These are phyloP conservation scores for Tetragonisca angustula DNA, from an alignment of 2,888 invertebrate species.

Conservation along the genomic window DNA sequence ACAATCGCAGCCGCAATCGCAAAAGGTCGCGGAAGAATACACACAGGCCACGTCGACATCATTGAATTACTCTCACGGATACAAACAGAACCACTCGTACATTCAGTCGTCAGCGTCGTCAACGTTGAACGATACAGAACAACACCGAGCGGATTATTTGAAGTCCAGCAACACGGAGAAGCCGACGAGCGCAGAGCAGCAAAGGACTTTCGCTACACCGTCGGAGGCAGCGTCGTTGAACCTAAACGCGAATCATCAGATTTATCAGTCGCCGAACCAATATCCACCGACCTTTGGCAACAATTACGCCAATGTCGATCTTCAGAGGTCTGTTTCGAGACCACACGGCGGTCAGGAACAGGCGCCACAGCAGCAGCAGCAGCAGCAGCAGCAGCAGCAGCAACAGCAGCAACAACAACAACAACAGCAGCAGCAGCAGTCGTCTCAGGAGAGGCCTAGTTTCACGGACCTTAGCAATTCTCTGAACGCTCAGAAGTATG, in stretches of 20 bases:
- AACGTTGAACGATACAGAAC: slow-evolving; percentile 68
- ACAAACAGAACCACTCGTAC: slow-evolving; percentile 73
- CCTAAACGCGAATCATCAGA: slow-evolving; percentile 75
- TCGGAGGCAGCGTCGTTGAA: slow-evolving; percentile 72
- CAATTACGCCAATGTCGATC: slow-evolving; percentile 74
- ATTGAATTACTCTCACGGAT: slow-evolving; percentile 70
- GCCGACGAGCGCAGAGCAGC: slow-evolving; percentile 66
- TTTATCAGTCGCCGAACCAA: slow-evolving; percentile 75
- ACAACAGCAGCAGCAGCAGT: slow-evolving; percentile 64
- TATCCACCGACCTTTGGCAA: slow-evolving; percentile 77
- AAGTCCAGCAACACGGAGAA: slow-evolving; percentile 71
- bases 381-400: slow-evolving; percentile 66
- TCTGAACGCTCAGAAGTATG: slow-evolving; percentile 73
- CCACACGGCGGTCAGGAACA: slow-evolving; percentile 68
- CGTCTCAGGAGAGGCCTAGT: slow-evolving; percentile 71
- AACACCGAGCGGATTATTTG: slow-evolving; percentile 74
- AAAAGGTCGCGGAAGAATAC: slow-evolving; percentile 68
- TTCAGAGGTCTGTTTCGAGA: slow-evolving; percentile 70
- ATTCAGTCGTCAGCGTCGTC: slow-evolving; percentile 64
- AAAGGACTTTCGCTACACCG: slow-evolving; percentile 63
- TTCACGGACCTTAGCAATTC: slow-evolving; percentile 73
- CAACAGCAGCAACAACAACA: slow-evolving; percentile 64
- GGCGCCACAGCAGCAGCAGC: slow-evolving; percentile 61
- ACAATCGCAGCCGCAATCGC: slow-evolving; percentile 59
- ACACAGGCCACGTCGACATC: slow-evolving; percentile 59